phyloP scores from a whole-genome alignment of 2,888 invertebrate genomes.

The Yponomeuta plumbellus region DNA sequence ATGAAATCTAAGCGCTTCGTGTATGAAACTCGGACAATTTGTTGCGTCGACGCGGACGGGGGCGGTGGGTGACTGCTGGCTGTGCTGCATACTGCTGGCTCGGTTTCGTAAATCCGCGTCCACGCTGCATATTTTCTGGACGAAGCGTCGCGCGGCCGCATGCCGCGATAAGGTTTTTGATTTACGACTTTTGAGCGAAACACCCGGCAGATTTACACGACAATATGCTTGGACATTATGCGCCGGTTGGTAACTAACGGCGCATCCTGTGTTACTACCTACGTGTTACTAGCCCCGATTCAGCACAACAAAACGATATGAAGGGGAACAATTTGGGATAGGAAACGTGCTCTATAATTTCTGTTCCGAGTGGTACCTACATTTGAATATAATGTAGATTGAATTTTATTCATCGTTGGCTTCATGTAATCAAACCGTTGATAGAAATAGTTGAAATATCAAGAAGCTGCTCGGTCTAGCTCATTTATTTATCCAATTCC shows the following conservation, averaged over 20 bases:
- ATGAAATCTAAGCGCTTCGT: constrained; percentile 23
- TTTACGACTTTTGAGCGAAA: constrained; percentile 66
- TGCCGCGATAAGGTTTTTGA: constrained; percentile 63
- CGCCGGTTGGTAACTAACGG: constrained; percentile 21
- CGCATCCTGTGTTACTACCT: constrained; percentile 14
- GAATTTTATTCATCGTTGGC: not conserved
- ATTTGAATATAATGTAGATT: too few species aligned
- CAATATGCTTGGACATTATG: constrained; percentile 23
- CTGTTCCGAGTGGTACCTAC: not conserved
- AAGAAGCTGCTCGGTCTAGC: too few species aligned
- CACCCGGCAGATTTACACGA: constrained; percentile 51
- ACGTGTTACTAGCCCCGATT: constrained; percentile 21
- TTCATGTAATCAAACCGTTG: not conserved
- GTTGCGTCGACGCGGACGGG: constrained; percentile 48
- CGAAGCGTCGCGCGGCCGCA: constrained; percentile 40
- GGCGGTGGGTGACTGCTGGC: not conserved
- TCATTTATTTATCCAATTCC: too few species aligned
- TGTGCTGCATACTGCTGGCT: constrained; percentile 18
- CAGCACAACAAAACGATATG: not conserved
- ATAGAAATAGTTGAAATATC: too few species aligned
- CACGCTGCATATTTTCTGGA: constrained; percentile 54
- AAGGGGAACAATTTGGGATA: not conserved
- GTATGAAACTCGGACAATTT: constrained; percentile 55
- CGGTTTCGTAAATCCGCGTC: constrained; percentile 32
- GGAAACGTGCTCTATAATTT: not conserved